Evolutionary conservation across 2,797 vertebrate species (phyloP).

Genomic region (Bradypodion ventrale): DNA sequence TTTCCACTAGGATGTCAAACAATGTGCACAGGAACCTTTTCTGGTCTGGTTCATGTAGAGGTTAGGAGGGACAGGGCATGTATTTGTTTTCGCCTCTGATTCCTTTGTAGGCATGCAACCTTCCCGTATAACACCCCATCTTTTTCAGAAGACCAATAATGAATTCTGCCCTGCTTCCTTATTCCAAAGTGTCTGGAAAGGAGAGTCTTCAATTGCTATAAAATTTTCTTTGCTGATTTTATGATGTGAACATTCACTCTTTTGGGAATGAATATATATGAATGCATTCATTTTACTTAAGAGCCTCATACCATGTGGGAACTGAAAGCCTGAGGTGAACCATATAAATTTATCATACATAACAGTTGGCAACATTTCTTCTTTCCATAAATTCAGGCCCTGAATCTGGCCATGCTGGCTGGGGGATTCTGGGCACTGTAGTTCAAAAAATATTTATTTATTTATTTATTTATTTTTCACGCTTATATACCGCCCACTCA

Average conservation of each 20-base stretch:
- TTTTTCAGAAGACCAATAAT: slow-evolving; percentile 49
- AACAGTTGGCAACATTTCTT: slow-evolving; percentile 26
- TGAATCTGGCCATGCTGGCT: neutral
- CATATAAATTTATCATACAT: slow-evolving; percentile 66
- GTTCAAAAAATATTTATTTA: neutral
- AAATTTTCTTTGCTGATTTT: slow-evolving; percentile 65
- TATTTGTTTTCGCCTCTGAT: slow-evolving; percentile 63
- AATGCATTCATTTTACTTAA: slow-evolving; percentile 71
- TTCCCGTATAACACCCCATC: slow-evolving; percentile 40
- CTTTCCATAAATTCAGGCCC: neutral
- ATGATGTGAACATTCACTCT: slow-evolving; percentile 68
- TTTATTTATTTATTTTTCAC: no score
- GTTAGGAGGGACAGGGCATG: slow-evolving; percentile 53
- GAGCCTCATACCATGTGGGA: slow-evolving; percentile 46
- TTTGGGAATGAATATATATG: slow-evolving; percentile 69
- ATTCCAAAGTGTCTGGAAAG: slow-evolving; percentile 40
- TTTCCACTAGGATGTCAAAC: slow-evolving; percentile 72
- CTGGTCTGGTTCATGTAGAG: slow-evolving; percentile 57
- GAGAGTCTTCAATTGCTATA: slow-evolving; percentile 64
- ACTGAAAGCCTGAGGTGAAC: slow-evolving; percentile 68
- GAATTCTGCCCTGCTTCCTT: slow-evolving; percentile 55
- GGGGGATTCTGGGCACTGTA: neutral
- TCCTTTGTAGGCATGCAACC: slow-evolving; percentile 45
- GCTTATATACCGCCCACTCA: no score
- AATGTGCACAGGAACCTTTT: slow-evolving; percentile 61